Evolutionary conservation across 2,113 vertebrate genomes (phyloP), one percentile per base, ranked within the genome.

Genomic region (Esox niger): DNA sequence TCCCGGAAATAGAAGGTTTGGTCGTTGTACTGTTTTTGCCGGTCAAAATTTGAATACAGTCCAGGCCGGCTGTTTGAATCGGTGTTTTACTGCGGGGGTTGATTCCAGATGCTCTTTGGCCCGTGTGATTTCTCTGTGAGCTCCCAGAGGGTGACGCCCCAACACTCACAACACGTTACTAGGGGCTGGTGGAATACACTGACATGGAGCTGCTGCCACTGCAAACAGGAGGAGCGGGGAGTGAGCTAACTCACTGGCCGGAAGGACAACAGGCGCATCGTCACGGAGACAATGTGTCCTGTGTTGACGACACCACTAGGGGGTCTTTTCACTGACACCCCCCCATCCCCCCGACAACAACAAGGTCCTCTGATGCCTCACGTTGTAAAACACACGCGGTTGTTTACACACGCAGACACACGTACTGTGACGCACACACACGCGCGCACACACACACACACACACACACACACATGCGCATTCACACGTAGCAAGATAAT

Each of bases 171-270:
- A 68, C 73, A 74, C 4, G 6, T 70, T 67, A 76, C 79, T 65
- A 62, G 69, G 64, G 76, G 70, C 76, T 62, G 49, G 33, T 52
- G 66, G 70, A 57, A 10, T 64, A 55, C 13, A 46, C 55, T 59
- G 49, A 23, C 62, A 23, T 25, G 57, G 38, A 25, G 57, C 52
- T 58, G 69, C 73, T 46, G 65, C 75, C 43, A 75, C 71, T 75
- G 78, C 79, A 74, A 77, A 73, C 68, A 72, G 70, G 73, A 58
- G 5, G 11, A 13, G 31, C 68, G 20, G 46, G 26, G 46, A 54
- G 29, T 32, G 85, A 85, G 77, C 82, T 84, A 84, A 87, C 88
- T 88, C 84, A 87, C 74, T 81, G 74, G 79, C 78, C 77, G 61
- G 73, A 86, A 86, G 84, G 87, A 90, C 85, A 87, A 82, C n/a